These are phyloP conservation scores for Psix sp. DNA, from an alignment of 1,140 invertebrate species.

Conservation along the genomic window DNA sequence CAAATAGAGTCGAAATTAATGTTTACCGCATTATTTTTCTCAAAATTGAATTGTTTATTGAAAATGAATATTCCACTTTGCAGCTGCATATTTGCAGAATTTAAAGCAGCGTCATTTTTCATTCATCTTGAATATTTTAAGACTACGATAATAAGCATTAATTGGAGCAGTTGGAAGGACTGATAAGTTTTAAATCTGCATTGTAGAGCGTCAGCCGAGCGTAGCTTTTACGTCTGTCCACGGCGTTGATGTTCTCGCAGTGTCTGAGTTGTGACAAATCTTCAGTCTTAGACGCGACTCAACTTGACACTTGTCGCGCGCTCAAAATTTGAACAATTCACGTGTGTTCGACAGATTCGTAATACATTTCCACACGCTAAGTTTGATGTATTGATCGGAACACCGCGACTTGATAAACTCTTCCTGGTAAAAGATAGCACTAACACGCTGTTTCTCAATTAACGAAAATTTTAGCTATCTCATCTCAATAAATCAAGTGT, in stretches of 20 bases:
- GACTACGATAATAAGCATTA: conserved; percentile 12
- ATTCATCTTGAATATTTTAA: too few species aligned
- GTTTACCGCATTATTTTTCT: too few species aligned
- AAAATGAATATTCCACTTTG: too few species aligned
- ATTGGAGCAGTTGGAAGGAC: conserved; percentile 40
- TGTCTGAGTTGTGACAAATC: conserved; percentile 29
- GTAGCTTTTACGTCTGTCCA: conserved; percentile 28
- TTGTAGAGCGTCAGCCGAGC: conserved; percentile 34
- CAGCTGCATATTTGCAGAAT: too few species aligned
- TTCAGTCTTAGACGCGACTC: conserved; percentile 44
- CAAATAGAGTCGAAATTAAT: not conserved
- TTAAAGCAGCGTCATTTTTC: too few species aligned
- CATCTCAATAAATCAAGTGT: too few species aligned
- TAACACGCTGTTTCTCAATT: too few species aligned
- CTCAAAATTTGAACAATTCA: conserved; percentile 11
- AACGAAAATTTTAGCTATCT: too few species aligned
- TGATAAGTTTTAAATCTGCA: conserved; percentile 47
- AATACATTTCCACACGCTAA: conserved; percentile 11
- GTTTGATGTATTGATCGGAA: conserved; percentile 28
- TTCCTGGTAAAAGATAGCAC: conserved; percentile 3
- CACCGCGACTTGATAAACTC: conserved; percentile 2
- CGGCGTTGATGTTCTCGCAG: conserved; percentile 31
- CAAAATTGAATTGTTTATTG: too few species aligned
- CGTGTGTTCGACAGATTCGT: conserved; percentile 12
- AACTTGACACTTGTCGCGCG: conserved; percentile 44